Conservation (phyloP, 2,888 invertebrate species). For the Caenorhabditis virilis region DNA sequence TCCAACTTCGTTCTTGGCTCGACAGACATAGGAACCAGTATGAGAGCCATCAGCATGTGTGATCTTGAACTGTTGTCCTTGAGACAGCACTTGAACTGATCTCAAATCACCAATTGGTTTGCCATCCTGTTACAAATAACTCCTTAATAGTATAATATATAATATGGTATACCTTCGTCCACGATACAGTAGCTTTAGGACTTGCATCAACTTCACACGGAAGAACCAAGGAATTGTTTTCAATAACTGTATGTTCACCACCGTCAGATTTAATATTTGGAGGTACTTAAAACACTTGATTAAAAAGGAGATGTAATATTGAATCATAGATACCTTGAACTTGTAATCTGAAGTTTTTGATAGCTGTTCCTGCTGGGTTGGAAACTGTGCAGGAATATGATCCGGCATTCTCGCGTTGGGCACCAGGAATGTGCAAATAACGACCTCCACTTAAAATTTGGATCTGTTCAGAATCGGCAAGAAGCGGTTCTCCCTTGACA, state of each 20-base stretch:
- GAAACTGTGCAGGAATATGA: conserved; percentile 74
- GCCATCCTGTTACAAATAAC: conserved; percentile 41
- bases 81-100: conserved; percentile 54
- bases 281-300: conserved; percentile 67
- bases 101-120: conserved; percentile 37
- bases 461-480: conserved; percentile 38
- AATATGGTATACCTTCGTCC: conserved; percentile 69
- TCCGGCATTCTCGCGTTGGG: conserved; percentile 74
- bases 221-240: conserved; percentile 70
- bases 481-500: conserved; percentile 49
- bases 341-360: conserved; percentile 52
- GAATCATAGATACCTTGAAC: conserved; percentile 72
- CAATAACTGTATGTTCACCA: conserved; percentile 67
- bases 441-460: conserved; percentile 53
- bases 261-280: conserved; percentile 69
- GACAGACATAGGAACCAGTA: conserved; percentile 49
- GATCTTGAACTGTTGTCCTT: conserved; percentile 66
- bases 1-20: conserved; percentile 63
- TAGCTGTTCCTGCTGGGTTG: conserved; percentile 72
- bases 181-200: conserved; percentile 71
- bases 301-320: no score
- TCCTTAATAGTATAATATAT: background rate
- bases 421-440: conserved; percentile 70
- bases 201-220: conserved; percentile 71
- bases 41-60: conserved; percentile 50